Conservation (phyloP, 2,888 invertebrate genomes). For the Hyalella azteca region DNA sequence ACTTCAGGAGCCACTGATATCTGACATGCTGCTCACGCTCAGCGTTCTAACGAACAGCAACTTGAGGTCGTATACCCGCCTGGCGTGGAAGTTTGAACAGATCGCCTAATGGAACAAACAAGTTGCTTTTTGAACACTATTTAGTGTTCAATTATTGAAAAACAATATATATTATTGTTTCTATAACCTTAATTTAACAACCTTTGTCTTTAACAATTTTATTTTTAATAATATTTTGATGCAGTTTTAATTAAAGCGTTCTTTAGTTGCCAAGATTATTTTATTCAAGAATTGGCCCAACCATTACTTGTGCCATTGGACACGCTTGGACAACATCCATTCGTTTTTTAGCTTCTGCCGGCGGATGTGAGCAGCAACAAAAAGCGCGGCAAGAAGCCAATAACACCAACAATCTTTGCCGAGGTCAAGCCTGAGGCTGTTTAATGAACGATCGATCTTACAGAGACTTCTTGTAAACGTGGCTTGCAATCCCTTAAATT, state of each 20-base stretch:
- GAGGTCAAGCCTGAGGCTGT: not conserved
- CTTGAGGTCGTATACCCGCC: not conserved
- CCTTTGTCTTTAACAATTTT: no score
- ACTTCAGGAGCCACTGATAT: not conserved
- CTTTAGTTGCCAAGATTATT: not conserved
- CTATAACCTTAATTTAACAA: no score
- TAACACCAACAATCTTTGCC: slow-evolving; percentile 1
- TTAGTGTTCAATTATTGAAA: no score
- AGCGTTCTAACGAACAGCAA: not conserved
- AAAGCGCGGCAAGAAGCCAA: not conserved
- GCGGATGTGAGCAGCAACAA: not conserved
- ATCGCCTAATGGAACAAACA: not conserved
- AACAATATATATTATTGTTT: no score
- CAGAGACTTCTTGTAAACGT: no score
- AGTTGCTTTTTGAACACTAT: no score
- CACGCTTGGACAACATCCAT: not conserved
- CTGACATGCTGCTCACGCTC: not conserved
- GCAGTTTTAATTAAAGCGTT: no score
- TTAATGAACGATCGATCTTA: no score
- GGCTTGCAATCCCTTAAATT: no score
- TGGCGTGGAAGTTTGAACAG: not conserved
- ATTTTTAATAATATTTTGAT: no score
- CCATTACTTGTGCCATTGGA: no score
- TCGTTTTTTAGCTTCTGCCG: not conserved
- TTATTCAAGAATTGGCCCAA: not conserved